Percentiles rank a stretch among this genome's conserved stretches.
These are phyloP conservation scores for Rhabditophanes sp. DNA, from an alignment of 2,888 invertebrate species.

Conservation along the genomic window DNA sequence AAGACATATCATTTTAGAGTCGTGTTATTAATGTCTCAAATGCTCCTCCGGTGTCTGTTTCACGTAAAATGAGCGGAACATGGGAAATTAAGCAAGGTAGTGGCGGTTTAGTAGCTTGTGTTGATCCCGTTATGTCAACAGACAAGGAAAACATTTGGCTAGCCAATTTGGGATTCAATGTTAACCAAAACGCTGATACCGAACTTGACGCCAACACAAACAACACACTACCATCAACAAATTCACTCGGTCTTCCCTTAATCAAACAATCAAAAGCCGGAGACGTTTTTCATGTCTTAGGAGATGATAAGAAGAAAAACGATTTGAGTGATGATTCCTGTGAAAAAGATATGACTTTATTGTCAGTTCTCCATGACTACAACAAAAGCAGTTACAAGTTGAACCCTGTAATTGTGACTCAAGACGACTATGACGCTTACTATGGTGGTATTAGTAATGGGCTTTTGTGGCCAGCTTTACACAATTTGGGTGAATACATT, in stretches of 20 bases:
- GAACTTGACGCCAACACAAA: constrained; percentile 1
- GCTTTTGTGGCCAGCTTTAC: constrained; percentile 34
- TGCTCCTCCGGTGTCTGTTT: constrained; percentile 34
- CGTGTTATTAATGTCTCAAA: constrained; percentile 38
- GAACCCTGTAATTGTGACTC: constrained; percentile 29
- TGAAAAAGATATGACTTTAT: constrained; percentile 29
- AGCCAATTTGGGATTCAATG: constrained; percentile 24
- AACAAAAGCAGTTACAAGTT: constrained; percentile 31
- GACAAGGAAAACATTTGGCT: constrained; percentile 32
- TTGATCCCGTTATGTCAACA: constrained; percentile 32
- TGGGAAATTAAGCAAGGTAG: constrained; percentile 35
- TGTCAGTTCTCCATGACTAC: constrained; percentile 29
- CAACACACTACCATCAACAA: constrained; percentile 17
- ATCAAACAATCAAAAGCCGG: constrained; percentile 29
- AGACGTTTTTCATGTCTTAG: constrained; percentile 28
- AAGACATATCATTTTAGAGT: constrained; percentile 19
- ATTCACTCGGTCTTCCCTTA: constrained; percentile 29
- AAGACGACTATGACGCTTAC: constrained; percentile 32
- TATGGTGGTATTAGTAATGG: constrained; percentile 38
- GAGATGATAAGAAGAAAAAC: constrained; percentile 20
- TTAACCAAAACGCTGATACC: constrained; percentile 13
- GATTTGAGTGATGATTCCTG: constrained; percentile 6
- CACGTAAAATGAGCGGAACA: constrained; percentile 18
- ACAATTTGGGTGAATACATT: constrained; percentile 30
- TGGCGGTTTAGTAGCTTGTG: constrained; percentile 36